Evolutionary conservation across 2,113 vertebrate species (phyloP).

Genomic region (Vidua macroura): DNA sequence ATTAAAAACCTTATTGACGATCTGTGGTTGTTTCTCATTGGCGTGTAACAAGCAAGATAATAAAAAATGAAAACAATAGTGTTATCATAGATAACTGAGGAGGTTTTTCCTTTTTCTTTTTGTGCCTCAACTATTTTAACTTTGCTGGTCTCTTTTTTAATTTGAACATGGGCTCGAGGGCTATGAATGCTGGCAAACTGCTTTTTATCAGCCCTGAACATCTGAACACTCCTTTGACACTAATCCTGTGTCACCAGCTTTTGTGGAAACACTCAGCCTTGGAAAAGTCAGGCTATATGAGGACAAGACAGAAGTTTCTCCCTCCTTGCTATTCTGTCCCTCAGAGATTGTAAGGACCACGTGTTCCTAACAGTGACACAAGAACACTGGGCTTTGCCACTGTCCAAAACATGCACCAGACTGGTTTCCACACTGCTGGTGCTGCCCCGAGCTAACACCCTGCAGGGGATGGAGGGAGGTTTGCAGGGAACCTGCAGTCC

Average conservation of each 20-base stretch:
- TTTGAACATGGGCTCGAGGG: neutral
- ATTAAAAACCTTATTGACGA: constrained; percentile 75
- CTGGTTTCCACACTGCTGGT: neutral
- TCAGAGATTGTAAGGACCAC: neutral
- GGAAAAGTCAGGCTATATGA: constrained; percentile 28
- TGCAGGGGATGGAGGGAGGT: neutral
- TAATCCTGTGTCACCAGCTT: constrained; percentile 48
- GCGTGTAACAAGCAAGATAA: constrained; percentile 60
- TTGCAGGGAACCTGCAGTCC: neutral
- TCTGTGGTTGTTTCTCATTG: constrained; percentile 64
- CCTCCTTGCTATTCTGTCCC: neutral
- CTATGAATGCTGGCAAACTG: neutral
- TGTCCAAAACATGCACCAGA: neutral
- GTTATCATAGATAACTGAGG: constrained; percentile 53
- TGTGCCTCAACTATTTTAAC: constrained; percentile 29
- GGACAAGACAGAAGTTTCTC: constrained; percentile 13
- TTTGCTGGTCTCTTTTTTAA: neutral
- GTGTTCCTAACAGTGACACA: fast-evolving
- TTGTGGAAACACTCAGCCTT: constrained; percentile 43
- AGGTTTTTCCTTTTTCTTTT: constrained; percentile 52
- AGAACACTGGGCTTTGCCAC: neutral
- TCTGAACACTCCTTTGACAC: constrained; percentile 44
- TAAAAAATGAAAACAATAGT: constrained; percentile 64
- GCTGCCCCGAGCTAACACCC: fast-evolving
- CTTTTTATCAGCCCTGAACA: constrained; percentile 61